A percentile compares a stretch with the other conserved stretches of the same genome.
These are phyloP conservation scores for Diarsia mendica DNA, from an alignment of 2,888 invertebrate genomes.

Conservation along the genomic window DNA sequence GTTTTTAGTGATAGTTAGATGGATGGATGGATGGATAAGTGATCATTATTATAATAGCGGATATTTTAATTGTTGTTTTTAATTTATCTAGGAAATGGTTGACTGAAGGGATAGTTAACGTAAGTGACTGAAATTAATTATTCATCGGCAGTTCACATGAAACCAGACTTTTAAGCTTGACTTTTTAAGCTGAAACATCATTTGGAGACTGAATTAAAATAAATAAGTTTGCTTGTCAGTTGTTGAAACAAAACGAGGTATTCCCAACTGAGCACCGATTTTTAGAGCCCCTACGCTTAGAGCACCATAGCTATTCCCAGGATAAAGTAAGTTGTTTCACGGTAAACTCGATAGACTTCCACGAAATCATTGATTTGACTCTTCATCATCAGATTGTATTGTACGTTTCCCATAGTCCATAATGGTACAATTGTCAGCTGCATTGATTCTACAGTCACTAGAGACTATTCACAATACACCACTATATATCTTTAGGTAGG, in stretches of 20 bases:
- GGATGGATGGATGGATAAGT: background rate
- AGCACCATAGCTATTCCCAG: no score
- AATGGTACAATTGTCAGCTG: slow-evolving; percentile 1
- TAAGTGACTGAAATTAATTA: background rate
- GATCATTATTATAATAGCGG: background rate
- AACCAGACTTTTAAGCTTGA: background rate
- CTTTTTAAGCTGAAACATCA: background rate
- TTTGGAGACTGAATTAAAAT: background rate
- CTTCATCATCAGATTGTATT: background rate
- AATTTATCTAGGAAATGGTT: background rate
- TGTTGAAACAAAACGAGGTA: background rate
- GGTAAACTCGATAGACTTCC: background rate
- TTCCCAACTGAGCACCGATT: no score
- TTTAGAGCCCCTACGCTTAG: no score
- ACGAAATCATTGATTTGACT: no score
- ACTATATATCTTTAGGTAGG: background rate
- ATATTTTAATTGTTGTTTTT: background rate
- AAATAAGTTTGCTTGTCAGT: background rate
- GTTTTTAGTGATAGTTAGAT: slow-evolving; percentile 20
- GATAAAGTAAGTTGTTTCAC: background rate
- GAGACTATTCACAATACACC: slow-evolving; percentile 13
- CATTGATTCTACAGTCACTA: slow-evolving; percentile 26
- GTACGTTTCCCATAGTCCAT: background rate
- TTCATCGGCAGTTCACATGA: background rate
- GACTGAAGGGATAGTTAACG: background rate